Evolutionary conservation across 2,888 invertebrate species (phyloP).

Genomic region (Yponomeuta sedellus): DNA sequence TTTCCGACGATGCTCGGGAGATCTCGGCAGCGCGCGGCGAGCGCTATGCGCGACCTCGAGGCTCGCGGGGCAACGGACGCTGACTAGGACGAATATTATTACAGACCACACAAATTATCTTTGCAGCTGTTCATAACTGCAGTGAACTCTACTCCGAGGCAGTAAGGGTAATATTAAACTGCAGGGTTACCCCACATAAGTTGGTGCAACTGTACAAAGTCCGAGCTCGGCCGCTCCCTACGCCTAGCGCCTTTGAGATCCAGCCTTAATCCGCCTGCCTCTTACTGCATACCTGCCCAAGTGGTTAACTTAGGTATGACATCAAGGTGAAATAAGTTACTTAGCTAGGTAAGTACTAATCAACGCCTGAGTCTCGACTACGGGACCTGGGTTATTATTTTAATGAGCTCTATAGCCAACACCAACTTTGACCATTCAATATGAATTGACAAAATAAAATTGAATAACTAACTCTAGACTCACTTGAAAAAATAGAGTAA

Average conservation of each 20-base stretch:
- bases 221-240: conserved; percentile 69
- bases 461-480: no score
- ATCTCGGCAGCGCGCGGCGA: conserved; percentile 31
- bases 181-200: not conserved
- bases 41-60: conserved; percentile 57
- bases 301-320: conserved; percentile 40
- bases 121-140: not conserved
- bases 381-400: not conserved
- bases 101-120: conserved; percentile 13
- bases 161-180: not conserved
- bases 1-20: conserved; percentile 52
- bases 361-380: not conserved
- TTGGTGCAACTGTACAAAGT: conserved; percentile 52
- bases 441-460: not conserved
- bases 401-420: not conserved
- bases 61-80: conserved; percentile 67
- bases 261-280: conserved; percentile 59
- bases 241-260: conserved; percentile 64
- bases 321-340: conserved; percentile 62
- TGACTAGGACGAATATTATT: conserved; percentile 72
- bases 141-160: not conserved
- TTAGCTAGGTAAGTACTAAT: conserved; percentile 21
- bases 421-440: not conserved
- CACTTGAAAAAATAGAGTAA: no score
- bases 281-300: conserved; percentile 55